These are phyloP conservation scores for Heliconius nattereri DNA, from an alignment of 1,140 invertebrate species.

Conservation along the genomic window DNA sequence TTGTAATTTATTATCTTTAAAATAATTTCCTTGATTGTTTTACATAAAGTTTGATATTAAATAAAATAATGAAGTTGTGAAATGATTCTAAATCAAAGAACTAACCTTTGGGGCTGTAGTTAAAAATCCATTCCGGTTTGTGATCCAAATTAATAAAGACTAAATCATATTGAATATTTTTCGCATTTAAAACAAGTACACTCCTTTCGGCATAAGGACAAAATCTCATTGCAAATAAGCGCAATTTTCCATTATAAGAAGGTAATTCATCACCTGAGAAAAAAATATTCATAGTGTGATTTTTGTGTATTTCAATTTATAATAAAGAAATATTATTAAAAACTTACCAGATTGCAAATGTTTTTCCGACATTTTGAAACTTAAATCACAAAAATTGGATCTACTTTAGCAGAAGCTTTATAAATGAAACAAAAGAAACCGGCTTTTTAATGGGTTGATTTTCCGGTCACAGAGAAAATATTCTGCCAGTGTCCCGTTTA, in stretches of 20 bases:
- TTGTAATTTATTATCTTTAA: background rate
- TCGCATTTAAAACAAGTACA: slow-evolving; percentile 90
- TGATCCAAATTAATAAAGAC: slow-evolving; percentile 91
- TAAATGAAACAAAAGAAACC: background rate
- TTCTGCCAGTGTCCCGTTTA: background rate
- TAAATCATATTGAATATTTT: slow-evolving; percentile 91
- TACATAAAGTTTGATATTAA: background rate
- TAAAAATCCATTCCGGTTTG: slow-evolving; percentile 91
- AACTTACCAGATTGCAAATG: slow-evolving; percentile 74
- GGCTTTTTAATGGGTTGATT: background rate
- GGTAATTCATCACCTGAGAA: slow-evolving; percentile 68
- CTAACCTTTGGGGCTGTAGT: slow-evolving; percentile 84
- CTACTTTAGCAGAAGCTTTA: background rate
- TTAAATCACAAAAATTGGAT: background rate
- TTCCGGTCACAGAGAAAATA: background rate
- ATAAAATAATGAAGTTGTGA: background rate
- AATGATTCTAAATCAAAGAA: background rate
- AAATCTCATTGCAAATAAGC: slow-evolving; percentile 94
- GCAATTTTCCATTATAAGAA: slow-evolving; percentile 83
- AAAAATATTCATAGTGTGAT: slow-evolving; percentile 17
- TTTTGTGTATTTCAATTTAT: background rate
- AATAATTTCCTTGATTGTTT: background rate
- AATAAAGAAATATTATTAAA: slow-evolving; percentile 7
- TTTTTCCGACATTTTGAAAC: slow-evolving; percentile 68
- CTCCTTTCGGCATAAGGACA: slow-evolving; percentile 94